Conservation (phyloP, 2,888 invertebrate genomes). For the Melipona bicolor region DNA sequence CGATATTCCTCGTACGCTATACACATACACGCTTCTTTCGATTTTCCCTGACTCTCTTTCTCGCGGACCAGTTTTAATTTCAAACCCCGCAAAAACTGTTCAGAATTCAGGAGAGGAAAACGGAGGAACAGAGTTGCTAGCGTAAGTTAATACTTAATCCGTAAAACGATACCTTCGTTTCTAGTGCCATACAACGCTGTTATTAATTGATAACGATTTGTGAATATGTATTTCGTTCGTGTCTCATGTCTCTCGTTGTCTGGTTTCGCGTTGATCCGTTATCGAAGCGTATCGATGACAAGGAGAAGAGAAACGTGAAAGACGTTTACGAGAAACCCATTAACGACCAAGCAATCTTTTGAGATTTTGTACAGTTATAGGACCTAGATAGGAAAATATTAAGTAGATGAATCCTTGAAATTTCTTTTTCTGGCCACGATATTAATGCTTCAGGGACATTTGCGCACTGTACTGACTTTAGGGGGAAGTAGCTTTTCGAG, state of each 20-base stretch:
- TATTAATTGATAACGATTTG: not conserved
- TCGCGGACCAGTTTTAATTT: not conserved
- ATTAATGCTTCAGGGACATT: no score
- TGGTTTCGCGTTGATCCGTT: no score
- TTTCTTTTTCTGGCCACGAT: no score
- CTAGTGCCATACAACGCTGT: constrained; percentile 48
- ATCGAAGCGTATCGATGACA: not conserved
- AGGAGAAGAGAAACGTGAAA: not conserved
- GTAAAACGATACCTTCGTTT: constrained; percentile 19
- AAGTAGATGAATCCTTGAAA: no score
- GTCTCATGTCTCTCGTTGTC: no score
- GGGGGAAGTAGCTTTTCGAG: no score
- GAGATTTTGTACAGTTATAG: no score
- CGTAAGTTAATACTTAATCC: not conserved
- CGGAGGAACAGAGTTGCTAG: not conserved
- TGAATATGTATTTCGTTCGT: not conserved
- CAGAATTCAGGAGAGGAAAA: not conserved
- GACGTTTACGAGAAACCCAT: not conserved
- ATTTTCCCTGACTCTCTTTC: not conserved
- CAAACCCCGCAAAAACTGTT: no score
- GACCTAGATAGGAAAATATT: no score
- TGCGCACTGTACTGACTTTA: no score
- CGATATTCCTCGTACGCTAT: no score
- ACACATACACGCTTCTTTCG: not conserved
- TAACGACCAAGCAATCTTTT: no score